A percentile compares a stretch with the other conserved stretches of the same genome.
phyloP scores from a whole-genome alignment of 2,888 invertebrate species.

The Apomyelois bistriatella region DNA sequence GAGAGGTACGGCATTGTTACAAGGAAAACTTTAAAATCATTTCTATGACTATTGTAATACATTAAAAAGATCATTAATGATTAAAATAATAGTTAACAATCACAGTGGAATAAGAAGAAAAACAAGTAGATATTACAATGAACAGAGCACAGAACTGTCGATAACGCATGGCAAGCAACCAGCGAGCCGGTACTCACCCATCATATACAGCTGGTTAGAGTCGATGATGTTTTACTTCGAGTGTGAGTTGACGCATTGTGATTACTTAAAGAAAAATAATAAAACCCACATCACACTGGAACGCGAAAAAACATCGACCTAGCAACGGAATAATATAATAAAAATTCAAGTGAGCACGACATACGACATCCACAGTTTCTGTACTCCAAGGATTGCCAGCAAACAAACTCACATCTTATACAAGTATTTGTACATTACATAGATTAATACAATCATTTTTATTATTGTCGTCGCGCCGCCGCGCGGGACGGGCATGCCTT shows the following conservation, averaged over 20 bases:
- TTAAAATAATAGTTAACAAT: slow-evolving; percentile 38
- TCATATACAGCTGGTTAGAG: not conserved
- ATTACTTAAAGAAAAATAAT: too few relatives aligned
- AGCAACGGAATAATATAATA: too few relatives aligned
- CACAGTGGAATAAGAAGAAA: slow-evolving; percentile 43
- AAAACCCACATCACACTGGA: too few relatives aligned
- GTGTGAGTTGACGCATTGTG: too few relatives aligned
- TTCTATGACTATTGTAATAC: slow-evolving; percentile 41
- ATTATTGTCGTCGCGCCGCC: slow-evolving; percentile 25
- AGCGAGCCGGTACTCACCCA: not conserved
- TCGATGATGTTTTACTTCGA: too few relatives aligned
- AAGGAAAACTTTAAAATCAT: slow-evolving; percentile 41
- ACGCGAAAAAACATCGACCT: too few relatives aligned
- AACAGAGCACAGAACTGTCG: not conserved
- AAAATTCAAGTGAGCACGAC: not conserved
- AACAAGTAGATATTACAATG: slow-evolving; percentile 5
- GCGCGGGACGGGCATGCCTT: slow-evolving; percentile 36
- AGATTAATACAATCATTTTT: slow-evolving; percentile 28
- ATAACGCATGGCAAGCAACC: not conserved
- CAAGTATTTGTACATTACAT: slow-evolving; percentile 52
- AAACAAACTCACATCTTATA: slow-evolving; percentile 27
- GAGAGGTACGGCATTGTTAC: slow-evolving; percentile 41
- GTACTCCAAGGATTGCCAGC: slow-evolving; percentile 12
- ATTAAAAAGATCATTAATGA: slow-evolving; percentile 38
- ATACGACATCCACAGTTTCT: not conserved